Evolutionary conservation across 1,140 invertebrate species (phyloP).

Genomic region (Samia ricini): DNA sequence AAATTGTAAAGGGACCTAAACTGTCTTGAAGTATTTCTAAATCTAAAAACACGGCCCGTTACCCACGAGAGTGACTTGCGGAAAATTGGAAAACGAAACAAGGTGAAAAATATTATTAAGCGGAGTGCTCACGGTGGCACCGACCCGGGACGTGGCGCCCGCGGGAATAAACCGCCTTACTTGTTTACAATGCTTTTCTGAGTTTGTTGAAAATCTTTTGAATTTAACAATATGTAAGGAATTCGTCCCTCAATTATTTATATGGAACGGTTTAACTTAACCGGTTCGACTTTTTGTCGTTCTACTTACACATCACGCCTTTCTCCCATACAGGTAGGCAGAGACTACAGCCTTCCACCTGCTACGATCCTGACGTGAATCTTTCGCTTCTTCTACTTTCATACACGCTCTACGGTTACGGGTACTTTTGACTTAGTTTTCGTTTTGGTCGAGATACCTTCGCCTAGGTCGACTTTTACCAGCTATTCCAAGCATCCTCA

Average conservation of each 20-base stretch:
- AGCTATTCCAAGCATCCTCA: too few species aligned
- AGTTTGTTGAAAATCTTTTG: background rate
- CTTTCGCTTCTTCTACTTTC: too few species aligned
- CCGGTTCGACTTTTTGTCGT: too few species aligned
- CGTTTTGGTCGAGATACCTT: too few species aligned
- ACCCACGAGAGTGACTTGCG: constrained; percentile 75
- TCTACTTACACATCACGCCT: too few species aligned
- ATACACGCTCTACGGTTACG: too few species aligned
- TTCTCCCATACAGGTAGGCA: too few species aligned
- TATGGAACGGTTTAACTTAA: too few species aligned
- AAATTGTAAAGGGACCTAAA: constrained; percentile 18
- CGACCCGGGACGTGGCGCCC: constrained; percentile 30
- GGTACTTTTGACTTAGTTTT: too few species aligned
- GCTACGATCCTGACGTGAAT: too few species aligned
- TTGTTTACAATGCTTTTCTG: constrained; percentile 16
- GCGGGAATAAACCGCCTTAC: constrained; percentile 23
- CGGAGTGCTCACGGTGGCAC: constrained; percentile 49
- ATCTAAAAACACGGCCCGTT: constrained; percentile 70
- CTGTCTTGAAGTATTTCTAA: constrained; percentile 56
- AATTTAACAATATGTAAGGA: background rate
- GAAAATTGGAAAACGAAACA: constrained; percentile 77
- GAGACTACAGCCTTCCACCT: too few species aligned
- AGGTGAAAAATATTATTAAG: constrained; percentile 77
- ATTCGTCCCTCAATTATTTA: background rate
- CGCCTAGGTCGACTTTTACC: too few species aligned